These are phyloP conservation scores for Poeciliopsis turneri DNA, from an alignment of 2,797 vertebrate genomes.

Conservation along the genomic window DNA sequence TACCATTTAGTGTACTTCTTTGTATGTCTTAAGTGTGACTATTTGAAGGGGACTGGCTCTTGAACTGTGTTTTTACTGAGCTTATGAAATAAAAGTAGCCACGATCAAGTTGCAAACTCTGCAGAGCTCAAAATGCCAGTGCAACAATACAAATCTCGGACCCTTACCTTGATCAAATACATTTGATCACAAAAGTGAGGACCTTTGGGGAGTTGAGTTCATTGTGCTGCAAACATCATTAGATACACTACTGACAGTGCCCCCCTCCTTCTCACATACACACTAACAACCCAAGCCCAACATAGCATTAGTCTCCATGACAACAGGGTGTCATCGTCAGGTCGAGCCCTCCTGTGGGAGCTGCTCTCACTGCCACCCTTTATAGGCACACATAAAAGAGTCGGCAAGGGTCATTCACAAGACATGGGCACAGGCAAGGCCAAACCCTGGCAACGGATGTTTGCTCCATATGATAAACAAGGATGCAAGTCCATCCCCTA, in stretches of 20 bases:
- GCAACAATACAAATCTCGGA: constrained; percentile 2
- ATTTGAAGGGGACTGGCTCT: background rate
- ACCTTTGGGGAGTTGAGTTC: constrained; percentile 55
- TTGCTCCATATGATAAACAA: constrained; percentile 84
- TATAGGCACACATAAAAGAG: constrained; percentile 79
- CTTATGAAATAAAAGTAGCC: constrained; percentile 2
- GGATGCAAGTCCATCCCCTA: constrained; percentile 73
- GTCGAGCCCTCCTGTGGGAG: constrained; percentile 79
- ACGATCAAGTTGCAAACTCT: background rate
- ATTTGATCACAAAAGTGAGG: constrained; percentile 47
- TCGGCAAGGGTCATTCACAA: constrained; percentile 72
- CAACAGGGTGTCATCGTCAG: constrained; percentile 84
- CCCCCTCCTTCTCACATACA: constrained; percentile 12
- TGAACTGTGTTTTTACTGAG: constrained; percentile 5
- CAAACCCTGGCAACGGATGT: constrained; percentile 78
- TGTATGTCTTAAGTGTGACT: background rate
- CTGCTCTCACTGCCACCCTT: constrained; percentile 72
- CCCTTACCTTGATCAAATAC: constrained; percentile 20
- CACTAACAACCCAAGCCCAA: constrained; percentile 63
- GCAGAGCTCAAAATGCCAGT: constrained; percentile 15
- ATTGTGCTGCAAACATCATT: constrained; percentile 74
- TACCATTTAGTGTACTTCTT: constrained; percentile 17
- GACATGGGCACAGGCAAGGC: constrained; percentile 64
- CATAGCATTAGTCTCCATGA: constrained; percentile 78
- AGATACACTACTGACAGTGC: constrained; percentile 67